Evolutionary conservation across 2,888 invertebrate species (phyloP).

Genomic region (Dasysyrphus tricinctus): DNA sequence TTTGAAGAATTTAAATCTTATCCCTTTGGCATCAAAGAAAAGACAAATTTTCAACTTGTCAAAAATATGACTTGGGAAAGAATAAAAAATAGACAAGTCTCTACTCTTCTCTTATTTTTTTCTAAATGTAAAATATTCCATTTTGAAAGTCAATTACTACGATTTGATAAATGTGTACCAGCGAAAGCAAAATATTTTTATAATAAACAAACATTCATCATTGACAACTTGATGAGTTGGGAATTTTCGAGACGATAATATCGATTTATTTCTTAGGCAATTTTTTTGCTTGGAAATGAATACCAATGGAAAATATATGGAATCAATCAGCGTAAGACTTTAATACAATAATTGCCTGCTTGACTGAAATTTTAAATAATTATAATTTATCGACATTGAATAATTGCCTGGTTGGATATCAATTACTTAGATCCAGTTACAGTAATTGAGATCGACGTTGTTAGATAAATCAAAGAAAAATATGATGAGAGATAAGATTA

Average conservation of each 20-base stretch:
- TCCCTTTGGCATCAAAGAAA: not conserved
- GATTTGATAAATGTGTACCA: not conserved
- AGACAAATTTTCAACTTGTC: not conserved
- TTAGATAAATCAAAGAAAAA: not conserved
- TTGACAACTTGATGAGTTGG: constrained; percentile 25
- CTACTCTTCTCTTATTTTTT: not conserved
- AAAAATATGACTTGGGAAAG: not conserved
- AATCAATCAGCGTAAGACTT: not conserved
- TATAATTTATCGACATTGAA: not conserved
- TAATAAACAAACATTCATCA: not conserved
- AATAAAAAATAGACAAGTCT: not conserved
- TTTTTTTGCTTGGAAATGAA: too few relatives aligned
- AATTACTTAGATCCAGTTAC: not conserved
- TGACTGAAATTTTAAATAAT: not conserved
- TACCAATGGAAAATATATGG: not conserved
- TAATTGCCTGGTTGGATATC: not conserved
- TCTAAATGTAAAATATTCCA: not conserved
- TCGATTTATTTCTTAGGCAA: not conserved
- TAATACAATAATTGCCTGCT: not conserved
- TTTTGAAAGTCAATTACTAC: not conserved
- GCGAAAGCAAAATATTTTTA: constrained; percentile 1
- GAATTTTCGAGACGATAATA: constrained; percentile 10
- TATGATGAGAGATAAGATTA: not conserved
- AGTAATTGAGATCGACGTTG: not conserved
- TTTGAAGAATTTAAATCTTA: not conserved